These are phyloP conservation scores for Phylloscopus trochilus DNA, from an alignment of 2,113 vertebrate genomes.

Conservation along the genomic window DNA sequence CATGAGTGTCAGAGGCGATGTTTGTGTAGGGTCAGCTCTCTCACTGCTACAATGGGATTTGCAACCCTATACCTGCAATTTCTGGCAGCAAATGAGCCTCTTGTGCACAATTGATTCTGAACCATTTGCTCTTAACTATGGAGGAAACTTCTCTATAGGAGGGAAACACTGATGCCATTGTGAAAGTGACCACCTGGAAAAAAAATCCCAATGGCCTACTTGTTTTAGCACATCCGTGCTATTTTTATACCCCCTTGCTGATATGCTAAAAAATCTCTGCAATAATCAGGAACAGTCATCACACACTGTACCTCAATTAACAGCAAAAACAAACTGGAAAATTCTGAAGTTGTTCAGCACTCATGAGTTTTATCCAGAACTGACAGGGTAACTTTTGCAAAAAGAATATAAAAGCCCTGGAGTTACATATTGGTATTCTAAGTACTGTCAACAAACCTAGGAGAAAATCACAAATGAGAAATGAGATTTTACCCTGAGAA, in stretches of 20 bases:
- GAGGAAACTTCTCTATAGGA: not conserved
- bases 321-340: not conserved
- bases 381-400: not conserved
- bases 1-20: rapidly evolving
- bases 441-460: not conserved
- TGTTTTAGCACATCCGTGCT: not conserved
- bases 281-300: not conserved
- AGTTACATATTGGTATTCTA: not conserved
- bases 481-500: not conserved
- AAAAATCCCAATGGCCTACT: not conserved
- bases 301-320: not conserved
- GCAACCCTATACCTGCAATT: not conserved
- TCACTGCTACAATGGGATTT: not conserved
- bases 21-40: not conserved
- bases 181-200: not conserved
- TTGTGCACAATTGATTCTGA: not conserved
- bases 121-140: not conserved
- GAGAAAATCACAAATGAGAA: not conserved
- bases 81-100: not conserved
- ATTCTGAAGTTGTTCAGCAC: not conserved
- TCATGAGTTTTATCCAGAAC: not conserved
- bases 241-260: not conserved
- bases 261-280: not conserved
- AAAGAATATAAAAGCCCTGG: not conserved
- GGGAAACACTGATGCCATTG: not conserved